Evolutionary conservation across 30 jellyfish, hydroid and myxozoan species (phyloP), one percentile per base, ranked within the genome.

Genomic region (Clytia hemisphaerica): DNA sequence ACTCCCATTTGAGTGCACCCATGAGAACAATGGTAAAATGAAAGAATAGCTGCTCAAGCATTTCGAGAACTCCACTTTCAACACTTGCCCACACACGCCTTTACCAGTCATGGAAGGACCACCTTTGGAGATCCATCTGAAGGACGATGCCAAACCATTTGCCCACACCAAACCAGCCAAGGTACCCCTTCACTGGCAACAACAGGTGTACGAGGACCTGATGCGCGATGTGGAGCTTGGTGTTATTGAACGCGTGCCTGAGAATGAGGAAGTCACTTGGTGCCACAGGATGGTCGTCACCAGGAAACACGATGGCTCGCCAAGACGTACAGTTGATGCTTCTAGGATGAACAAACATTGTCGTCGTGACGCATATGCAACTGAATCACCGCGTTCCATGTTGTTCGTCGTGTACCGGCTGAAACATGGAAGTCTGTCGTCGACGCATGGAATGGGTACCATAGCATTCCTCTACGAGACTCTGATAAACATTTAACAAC

Each of bases 401-500:
- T 16, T 18, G 85, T 38, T 12, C 71, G 60, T 27, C 24, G 42
- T 38, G 65, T 63, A 12, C 77, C 90, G 1, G 34, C 49, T 12
- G 5, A 34, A 30, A 66, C 83, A 28, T 27, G 42, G 77, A 76
- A 76, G 44, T 45, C 90, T 18, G 90, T 76, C n/a, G 4, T 65
- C 7, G 90, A 76, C 49, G 84, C 90, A 48, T 67, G 87, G 92
- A 68, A 66, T 38, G 87, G 92, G 10, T 78, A 78, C 70, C 78
- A 78, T 59, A 68, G 88, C 63, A 9, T 78, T 10, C 71, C 86
- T 2, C 45, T 78, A 4, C 30, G 19, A 10, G 38, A 25, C 12
- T 55, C 27, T 4, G 80, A 42, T 15, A 61, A 38, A 25, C 40
- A 67, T 28, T 16, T 26, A 2, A 78, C 85, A 4, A 68, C 87